Evolutionary conservation across 1,140 invertebrate genomes (phyloP).

Genomic region (Meloidogyne hapla): DNA sequence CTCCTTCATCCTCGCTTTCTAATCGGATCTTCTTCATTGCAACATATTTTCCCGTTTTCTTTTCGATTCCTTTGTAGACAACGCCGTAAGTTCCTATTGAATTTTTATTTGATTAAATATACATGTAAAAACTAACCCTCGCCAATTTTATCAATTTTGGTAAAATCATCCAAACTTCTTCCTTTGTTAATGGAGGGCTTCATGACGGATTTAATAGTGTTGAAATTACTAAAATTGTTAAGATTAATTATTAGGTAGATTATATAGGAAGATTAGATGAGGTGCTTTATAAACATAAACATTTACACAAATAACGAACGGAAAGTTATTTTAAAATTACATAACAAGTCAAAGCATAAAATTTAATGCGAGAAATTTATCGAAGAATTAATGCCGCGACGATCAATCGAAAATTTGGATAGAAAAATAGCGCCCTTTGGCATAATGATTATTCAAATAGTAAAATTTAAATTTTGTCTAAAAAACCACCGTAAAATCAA

Average conservation of each 20-base stretch:
- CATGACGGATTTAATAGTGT: neutral
- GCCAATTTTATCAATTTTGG: slow-evolving; percentile 90
- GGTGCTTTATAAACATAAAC: too few relatives aligned
- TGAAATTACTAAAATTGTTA: neutral
- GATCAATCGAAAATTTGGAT: neutral
- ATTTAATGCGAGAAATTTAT: too few relatives aligned
- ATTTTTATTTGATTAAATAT: neutral
- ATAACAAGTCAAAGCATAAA: too few relatives aligned
- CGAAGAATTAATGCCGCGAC: neutral
- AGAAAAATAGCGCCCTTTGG: neutral
- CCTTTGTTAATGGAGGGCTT: slow-evolving; percentile 12
- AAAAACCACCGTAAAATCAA: too few relatives aligned
- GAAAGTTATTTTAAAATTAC: too few relatives aligned
- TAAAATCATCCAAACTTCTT: slow-evolving; percentile 70
- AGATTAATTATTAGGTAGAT: neutral
- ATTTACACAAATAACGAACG: too few relatives aligned
- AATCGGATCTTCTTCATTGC: slow-evolving; percentile 94
- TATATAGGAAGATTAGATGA: too few relatives aligned
- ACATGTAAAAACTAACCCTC: slow-evolving; percentile 71
- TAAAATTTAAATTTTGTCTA: too few relatives aligned
- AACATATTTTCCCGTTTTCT: slow-evolving; percentile 81
- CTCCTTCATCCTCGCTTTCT: slow-evolving; percentile 86
- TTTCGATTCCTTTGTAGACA: slow-evolving; percentile 85
- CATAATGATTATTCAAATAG: neutral
- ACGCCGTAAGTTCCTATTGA: slow-evolving; percentile 83